A percentile compares a stretch with the other conserved stretches of the same genome.
These are phyloP conservation scores for Athalia cordata DNA, from an alignment of 2,888 invertebrate species.

Conservation along the genomic window DNA sequence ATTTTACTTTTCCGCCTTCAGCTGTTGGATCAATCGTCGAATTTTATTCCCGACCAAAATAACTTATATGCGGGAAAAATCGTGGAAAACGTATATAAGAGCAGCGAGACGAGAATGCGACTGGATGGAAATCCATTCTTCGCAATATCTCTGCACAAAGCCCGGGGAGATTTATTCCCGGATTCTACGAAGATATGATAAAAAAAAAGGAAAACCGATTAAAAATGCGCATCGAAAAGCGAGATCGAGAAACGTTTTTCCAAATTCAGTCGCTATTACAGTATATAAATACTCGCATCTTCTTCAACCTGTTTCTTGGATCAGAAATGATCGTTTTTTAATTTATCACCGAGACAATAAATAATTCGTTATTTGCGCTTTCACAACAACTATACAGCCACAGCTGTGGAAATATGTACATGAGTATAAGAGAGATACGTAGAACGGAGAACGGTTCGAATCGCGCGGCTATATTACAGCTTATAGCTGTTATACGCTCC, in stretches of 20 bases:
- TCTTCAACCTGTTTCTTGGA: no score
- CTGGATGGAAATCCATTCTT: slow-evolving; percentile 26
- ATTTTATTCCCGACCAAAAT: not conserved
- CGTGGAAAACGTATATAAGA: not conserved
- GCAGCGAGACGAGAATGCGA: slow-evolving; percentile 18
- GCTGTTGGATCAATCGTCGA: not conserved
- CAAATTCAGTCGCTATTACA: no score
- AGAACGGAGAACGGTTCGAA: no score
- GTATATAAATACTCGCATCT: no score
- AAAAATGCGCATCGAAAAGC: no score
- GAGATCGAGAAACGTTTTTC: no score
- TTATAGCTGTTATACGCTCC: not conserved
- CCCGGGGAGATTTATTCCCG: not conserved
- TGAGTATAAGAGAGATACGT: not conserved
- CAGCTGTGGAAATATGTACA: not conserved
- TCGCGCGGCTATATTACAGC: not conserved
- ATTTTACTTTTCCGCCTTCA: not conserved
- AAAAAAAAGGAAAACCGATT: not conserved
- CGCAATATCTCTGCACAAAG: no score
- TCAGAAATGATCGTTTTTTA: no score
- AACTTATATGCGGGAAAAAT: not conserved
- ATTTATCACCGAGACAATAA: no score
- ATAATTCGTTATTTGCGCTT: no score
- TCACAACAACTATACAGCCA: no score
- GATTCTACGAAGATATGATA: not conserved